Percentiles rank a stretch among this genome's conserved stretches.
Evolutionary conservation across 2,888 invertebrate species (phyloP).

Genomic region (Urechis unicinctus): DNA sequence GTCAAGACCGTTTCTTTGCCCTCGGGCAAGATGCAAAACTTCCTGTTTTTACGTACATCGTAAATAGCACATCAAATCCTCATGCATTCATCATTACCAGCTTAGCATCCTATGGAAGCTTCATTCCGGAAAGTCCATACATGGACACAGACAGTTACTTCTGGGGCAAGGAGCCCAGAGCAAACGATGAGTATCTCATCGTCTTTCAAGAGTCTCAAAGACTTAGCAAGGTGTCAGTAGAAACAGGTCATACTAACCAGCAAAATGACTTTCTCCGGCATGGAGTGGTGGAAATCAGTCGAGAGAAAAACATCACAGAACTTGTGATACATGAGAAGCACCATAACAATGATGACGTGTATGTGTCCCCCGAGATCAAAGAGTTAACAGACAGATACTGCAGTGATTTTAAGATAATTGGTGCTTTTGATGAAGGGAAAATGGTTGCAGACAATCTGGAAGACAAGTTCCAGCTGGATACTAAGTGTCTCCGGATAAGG

Average conservation of each 20-base stretch:
- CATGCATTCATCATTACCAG: slow-evolving; percentile 43
- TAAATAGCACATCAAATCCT: slow-evolving; percentile 32
- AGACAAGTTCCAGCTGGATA: not conserved
- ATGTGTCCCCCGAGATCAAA: not conserved
- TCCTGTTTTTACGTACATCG: slow-evolving; percentile 7
- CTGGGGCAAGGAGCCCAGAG: slow-evolving; percentile 14
- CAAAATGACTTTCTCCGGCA: slow-evolving; percentile 6
- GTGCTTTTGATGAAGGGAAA: not conserved
- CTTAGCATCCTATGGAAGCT: slow-evolving; percentile 34
- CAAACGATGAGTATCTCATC: slow-evolving; percentile 6
- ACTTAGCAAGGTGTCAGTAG: slow-evolving; percentile 10
- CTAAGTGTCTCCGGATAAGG: slow-evolving; percentile 10
- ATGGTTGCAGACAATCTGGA: slow-evolving; percentile 3
- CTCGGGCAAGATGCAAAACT: slow-evolving; percentile 9
- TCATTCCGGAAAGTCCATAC: slow-evolving; percentile 40
- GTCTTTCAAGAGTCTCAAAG: slow-evolving; percentile 9
- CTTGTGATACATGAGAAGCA: too few species aligned
- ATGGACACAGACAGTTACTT: slow-evolving; percentile 14
- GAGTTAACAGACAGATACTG: not conserved
- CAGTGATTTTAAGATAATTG: not conserved
- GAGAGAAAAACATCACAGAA: too few species aligned
- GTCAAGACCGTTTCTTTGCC: slow-evolving; percentile 36
- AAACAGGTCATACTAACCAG: slow-evolving; percentile 9
- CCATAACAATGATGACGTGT: too few species aligned
- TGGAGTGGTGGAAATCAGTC: slow-evolving; percentile 5